These are phyloP conservation scores for Oreotrochilus melanogaster DNA, from an alignment of 2,113 vertebrate genomes.

Conservation along the genomic window DNA sequence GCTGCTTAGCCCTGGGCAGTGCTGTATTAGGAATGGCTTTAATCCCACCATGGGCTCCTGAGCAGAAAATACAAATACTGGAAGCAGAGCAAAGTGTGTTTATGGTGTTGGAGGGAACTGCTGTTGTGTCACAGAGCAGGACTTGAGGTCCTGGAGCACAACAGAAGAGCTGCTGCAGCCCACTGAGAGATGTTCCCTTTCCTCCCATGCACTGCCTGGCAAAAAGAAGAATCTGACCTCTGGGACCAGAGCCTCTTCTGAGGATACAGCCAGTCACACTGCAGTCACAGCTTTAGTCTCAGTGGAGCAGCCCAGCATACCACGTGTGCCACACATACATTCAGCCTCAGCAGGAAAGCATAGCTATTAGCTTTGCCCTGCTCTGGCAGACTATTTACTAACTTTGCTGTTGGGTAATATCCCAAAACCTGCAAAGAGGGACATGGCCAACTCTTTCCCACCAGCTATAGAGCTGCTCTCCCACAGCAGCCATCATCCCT, in stretches of 20 bases:
- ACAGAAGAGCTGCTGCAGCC: neutral
- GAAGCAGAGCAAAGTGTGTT: neutral
- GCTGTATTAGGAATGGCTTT: conserved; percentile 12
- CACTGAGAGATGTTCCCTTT: neutral
- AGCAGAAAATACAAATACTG: conserved; percentile 18
- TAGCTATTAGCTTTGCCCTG: neutral
- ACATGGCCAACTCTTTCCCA: neutral
- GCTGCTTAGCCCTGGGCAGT: conserved; percentile 34
- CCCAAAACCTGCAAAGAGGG: neutral
- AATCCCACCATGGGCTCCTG: neutral
- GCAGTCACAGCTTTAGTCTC: neutral
- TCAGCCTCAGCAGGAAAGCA: neutral
- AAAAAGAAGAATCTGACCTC: neutral
- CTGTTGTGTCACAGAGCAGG: neutral
- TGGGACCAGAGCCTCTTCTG: neutral
- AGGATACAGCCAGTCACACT: neutral
- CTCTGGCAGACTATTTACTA: neutral
- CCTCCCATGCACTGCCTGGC: neutral
- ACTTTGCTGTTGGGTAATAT: neutral
- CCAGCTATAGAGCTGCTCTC: neutral
- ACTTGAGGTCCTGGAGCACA: rapidly evolving
- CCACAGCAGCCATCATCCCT: neutral
- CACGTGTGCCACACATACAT: neutral
- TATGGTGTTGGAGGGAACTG: neutral
- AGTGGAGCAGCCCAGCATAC: neutral